A percentile compares a stretch with the other conserved stretches of the same genome.
Conservation (phyloP, 2,888 invertebrate species). For the Eurois occulta region DNA sequence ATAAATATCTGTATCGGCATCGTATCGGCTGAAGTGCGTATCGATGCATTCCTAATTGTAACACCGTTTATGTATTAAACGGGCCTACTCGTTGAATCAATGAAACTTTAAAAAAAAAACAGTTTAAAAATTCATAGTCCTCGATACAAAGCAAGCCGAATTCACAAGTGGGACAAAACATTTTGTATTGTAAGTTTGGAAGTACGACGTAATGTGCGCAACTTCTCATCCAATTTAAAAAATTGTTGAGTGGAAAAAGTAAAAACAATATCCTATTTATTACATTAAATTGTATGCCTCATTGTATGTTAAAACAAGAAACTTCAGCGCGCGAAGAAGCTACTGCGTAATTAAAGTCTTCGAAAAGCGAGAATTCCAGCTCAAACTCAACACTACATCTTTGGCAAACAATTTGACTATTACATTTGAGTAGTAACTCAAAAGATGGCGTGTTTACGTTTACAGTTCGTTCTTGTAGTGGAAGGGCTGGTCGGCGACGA, state of each 20-base stretch:
- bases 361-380: neutral
- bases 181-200: neutral
- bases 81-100: neutral
- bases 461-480: slow-evolving; percentile 67
- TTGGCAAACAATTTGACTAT: slow-evolving; percentile 46
- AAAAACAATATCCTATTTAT: too few relatives aligned
- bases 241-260: neutral
- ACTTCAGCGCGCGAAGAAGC: too few relatives aligned
- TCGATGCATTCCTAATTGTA: too few relatives aligned
- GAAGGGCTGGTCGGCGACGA: slow-evolving; percentile 49
- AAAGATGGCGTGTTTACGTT: slow-evolving; percentile 8
- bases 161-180: neutral
- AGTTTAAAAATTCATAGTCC: neutral
- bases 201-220: neutral
- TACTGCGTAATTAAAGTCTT: neutral
- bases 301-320: neutral
- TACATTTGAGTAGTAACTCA: slow-evolving; percentile 20
- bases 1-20: too few relatives aligned
- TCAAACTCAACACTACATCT: slow-evolving; percentile 18
- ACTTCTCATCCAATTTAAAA: neutral
- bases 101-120: neutral
- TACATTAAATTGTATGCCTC: neutral
- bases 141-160: neutral
- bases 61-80: neutral
- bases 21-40: too few relatives aligned